Evolutionary conservation across 2,888 invertebrate species (phyloP).

Genomic region (Arge pagana): DNA sequence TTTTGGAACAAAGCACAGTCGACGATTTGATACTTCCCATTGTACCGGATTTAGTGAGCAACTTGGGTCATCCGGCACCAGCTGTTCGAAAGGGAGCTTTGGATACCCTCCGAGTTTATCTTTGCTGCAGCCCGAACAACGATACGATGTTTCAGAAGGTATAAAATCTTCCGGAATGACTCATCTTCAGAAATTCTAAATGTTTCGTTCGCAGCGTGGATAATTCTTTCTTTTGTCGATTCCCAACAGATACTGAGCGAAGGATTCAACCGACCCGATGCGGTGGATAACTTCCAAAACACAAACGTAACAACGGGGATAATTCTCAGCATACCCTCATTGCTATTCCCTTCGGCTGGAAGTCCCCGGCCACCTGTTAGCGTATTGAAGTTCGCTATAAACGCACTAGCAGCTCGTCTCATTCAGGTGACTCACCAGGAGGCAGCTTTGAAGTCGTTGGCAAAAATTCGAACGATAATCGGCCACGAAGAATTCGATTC

Average conservation of each 20-base stretch:
- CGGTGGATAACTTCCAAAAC: conserved; percentile 54
- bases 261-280: conserved; percentile 23
- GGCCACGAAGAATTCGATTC: conserved; percentile 70
- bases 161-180: conserved; percentile 43
- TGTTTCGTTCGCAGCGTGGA: background rate
- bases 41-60: conserved; percentile 73
- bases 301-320: conserved; percentile 54
- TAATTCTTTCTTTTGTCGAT: background rate
- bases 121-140: conserved; percentile 70
- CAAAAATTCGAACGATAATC: conserved; percentile 71
- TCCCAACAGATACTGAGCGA: conserved; percentile 40
- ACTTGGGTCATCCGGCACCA: conserved; percentile 79
- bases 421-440: conserved; percentile 64
- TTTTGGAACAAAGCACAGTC: conserved; percentile 66
- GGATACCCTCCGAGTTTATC: conserved; percentile 75
- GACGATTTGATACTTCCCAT: conserved; percentile 70
- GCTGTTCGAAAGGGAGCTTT: conserved; percentile 80
- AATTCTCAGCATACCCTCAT: conserved; percentile 54
- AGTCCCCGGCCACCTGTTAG: conserved; percentile 40
- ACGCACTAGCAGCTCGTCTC: conserved; percentile 57
- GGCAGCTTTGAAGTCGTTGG: conserved; percentile 69
- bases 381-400: conserved; percentile 46
- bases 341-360: conserved; percentile 51
- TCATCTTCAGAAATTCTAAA: background rate
- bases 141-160: conserved; percentile 70